A percentile compares a stretch with the other conserved stretches of the same genome.
These are phyloP conservation scores for Otis tarda DNA, from an alignment of 2,113 vertebrate species.

Conservation along the genomic window DNA sequence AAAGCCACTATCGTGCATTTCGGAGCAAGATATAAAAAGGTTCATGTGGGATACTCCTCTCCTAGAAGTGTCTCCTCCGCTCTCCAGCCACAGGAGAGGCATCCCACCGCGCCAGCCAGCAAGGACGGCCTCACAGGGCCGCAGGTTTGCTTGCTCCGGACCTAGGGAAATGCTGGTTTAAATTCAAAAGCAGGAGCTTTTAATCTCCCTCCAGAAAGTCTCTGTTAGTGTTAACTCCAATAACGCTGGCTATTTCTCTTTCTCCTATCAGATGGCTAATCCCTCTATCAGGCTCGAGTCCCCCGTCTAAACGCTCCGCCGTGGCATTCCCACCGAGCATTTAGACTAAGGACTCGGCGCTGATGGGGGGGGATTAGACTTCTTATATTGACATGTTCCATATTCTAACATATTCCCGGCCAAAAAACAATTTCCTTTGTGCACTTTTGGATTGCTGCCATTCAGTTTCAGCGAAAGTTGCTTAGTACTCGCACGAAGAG, in stretches of 20 bases:
- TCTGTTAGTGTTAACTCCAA: background rate
- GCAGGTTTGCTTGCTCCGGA: accelerated
- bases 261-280: background rate
- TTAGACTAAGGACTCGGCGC: background rate
- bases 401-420: background rate
- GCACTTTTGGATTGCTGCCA: background rate
- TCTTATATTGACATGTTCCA: background rate
- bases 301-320: background rate
- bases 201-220: background rate
- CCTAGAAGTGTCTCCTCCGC: background rate
- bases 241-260: background rate
- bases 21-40: background rate
- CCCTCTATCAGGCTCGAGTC: background rate
- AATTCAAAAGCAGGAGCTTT: background rate
- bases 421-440: background rate
- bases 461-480: background rate
- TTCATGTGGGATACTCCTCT: background rate
- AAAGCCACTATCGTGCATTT: background rate
- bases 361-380: background rate
- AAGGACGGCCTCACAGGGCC: background rate
- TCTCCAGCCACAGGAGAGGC: background rate
- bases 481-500: background rate
- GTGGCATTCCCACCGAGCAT: background rate
- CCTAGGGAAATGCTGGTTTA: background rate
- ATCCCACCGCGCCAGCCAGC: accelerated